Evolutionary conservation across 2,797 vertebrate genomes (phyloP).

Genomic region (Remorina albescens): DNA sequence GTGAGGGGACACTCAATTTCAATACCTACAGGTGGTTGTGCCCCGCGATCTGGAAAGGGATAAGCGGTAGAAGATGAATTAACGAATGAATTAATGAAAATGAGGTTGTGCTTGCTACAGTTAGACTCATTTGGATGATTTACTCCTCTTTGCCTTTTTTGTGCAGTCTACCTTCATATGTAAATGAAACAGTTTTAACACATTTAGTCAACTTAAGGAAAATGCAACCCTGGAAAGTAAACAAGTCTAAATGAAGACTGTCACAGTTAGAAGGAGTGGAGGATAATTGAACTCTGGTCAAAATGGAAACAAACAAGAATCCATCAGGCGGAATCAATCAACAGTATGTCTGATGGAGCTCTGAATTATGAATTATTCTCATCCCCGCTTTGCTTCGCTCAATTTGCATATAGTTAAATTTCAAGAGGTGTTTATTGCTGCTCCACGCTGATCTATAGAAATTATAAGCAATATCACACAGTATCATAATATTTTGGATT

Average conservation of each 20-base stretch:
- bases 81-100: no score
- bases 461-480: constrained; percentile 6
- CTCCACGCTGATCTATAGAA: constrained; percentile 11
- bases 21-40: neutral
- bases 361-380: constrained; percentile 1
- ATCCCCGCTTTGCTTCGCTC: neutral
- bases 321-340: constrained; percentile 1
- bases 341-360: neutral
- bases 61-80: no score
- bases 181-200: neutral
- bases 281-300: neutral
- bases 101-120: neutral
- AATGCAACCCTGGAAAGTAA: neutral
- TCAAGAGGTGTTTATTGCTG: constrained; percentile 1
- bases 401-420: constrained; percentile 19
- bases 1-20: neutral
- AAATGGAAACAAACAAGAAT: constrained; percentile 16
- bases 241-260: neutral
- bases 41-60: no score
- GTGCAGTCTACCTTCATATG: neutral
- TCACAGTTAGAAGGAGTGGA: neutral
- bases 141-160: neutral
- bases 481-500: neutral
- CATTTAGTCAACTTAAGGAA: neutral
- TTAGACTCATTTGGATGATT: neutral